phyloP scores from a whole-genome alignment of 2,888 invertebrate genomes.

The Eristalinus sepulchralis region DNA sequence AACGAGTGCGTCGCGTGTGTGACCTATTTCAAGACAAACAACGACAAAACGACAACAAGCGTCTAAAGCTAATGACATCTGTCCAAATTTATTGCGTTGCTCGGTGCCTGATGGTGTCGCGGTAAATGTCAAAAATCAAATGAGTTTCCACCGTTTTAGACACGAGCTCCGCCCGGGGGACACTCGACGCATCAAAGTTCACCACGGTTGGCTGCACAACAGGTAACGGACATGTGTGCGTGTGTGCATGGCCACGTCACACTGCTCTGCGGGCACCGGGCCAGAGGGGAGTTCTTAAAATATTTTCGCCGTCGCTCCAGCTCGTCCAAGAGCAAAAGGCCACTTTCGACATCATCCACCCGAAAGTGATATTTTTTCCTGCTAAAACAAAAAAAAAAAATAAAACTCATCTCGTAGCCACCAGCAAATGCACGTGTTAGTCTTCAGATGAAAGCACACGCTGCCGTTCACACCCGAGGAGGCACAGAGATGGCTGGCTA shows the following conservation, averaged over 20 bases:
- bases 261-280: background rate
- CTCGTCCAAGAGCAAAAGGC: conserved; percentile 13
- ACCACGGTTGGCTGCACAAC: conserved; percentile 32
- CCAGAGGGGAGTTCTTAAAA: conserved; percentile 29
- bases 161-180: background rate
- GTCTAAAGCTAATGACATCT: conserved; percentile 65
- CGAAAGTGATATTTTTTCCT: conserved; percentile 54
- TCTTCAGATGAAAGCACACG: conserved; percentile 15
- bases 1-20: conserved; percentile 32
- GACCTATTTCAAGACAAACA: conserved; percentile 57
- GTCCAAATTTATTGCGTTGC: conserved; percentile 64
- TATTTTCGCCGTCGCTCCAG: conserved; percentile 1
- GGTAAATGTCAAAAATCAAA: conserved; percentile 53
- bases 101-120: conserved; percentile 37
- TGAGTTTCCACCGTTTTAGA: conserved; percentile 11
- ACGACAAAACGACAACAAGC: conserved; percentile 51
- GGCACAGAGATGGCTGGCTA: background rate
- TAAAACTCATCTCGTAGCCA: conserved; percentile 3
- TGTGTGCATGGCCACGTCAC: background rate
- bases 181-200: conserved; percentile 28
- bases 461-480: background rate
- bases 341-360: conserved; percentile 58
- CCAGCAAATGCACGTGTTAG: conserved; percentile 3
- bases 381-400: background rate
- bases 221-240: conserved; percentile 40